Evolutionary conservation across 2,113 vertebrate species (phyloP).

Genomic region (Odontophorus gujanensis): DNA sequence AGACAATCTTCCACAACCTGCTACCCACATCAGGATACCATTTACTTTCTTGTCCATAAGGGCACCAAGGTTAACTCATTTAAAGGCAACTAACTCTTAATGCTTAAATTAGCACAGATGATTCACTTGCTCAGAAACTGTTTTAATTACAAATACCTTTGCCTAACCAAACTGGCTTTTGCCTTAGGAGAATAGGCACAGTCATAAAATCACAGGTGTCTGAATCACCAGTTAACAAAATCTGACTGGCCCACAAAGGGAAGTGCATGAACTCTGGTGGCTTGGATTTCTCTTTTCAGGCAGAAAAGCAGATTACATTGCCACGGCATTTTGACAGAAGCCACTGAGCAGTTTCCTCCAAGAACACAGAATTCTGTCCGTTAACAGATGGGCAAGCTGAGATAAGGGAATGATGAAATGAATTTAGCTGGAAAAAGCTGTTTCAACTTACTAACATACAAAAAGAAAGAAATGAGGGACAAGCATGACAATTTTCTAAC

Average conservation of each 20-base stretch:
- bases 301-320: neutral
- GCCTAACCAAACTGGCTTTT: neutral
- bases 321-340: neutral
- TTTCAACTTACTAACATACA: neutral
- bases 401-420: slow-evolving; percentile 7
- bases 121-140: neutral
- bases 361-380: neutral
- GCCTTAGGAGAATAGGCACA: neutral
- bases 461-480: neutral
- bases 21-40: neutral
- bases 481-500: neutral
- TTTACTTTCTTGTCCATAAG: neutral
- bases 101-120: neutral
- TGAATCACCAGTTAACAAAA: neutral
- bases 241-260: neutral
- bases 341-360: neutral
- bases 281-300: neutral
- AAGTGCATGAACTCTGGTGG: neutral
- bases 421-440: neutral
- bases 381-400: neutral
- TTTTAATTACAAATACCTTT: neutral
- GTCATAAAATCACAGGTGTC: neutral
- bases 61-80: neutral
- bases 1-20: neutral
- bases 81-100: neutral